Evolutionary conservation across 2,888 invertebrate species (phyloP).

Genomic region (Desoria tigrina): DNA sequence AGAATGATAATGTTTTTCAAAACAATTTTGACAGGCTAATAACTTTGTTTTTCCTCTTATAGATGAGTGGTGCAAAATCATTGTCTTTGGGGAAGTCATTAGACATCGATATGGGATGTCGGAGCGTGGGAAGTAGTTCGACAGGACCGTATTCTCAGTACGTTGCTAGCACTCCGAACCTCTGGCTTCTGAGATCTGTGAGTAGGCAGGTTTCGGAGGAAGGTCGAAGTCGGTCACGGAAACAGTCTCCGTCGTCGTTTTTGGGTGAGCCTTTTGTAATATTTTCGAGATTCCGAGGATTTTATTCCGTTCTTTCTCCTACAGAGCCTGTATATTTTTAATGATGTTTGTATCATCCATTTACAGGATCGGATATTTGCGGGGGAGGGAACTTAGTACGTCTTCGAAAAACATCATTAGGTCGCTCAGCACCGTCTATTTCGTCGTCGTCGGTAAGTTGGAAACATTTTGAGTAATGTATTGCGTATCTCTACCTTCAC

Average conservation of each 20-base stretch:
- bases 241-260: slow-evolving; percentile 39
- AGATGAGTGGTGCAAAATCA: neutral
- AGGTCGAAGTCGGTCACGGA: slow-evolving; percentile 36
- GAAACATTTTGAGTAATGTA: neutral
- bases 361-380: slow-evolving; percentile 48
- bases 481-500: no score
- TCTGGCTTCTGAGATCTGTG: slow-evolving; percentile 45
- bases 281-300: neutral
- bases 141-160: slow-evolving; percentile 31
- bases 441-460: slow-evolving; percentile 62
- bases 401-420: slow-evolving; percentile 83
- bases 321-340: no score
- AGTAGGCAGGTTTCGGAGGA: slow-evolving; percentile 48
- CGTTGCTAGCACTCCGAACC: slow-evolving; percentile 42
- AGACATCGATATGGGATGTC: slow-evolving; percentile 6
- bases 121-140: slow-evolving; percentile 43
- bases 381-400: slow-evolving; percentile 73
- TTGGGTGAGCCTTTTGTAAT: neutral
- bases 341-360: neutral
- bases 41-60: neutral
- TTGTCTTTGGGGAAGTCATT: neutral
- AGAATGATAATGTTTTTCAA: no score
- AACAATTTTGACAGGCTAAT: no score
- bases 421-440: slow-evolving; percentile 91
- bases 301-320: neutral